Evolutionary conservation across 2,113 vertebrate species (phyloP).

Genomic region (Cyanoramphus novaezelandiae): DNA sequence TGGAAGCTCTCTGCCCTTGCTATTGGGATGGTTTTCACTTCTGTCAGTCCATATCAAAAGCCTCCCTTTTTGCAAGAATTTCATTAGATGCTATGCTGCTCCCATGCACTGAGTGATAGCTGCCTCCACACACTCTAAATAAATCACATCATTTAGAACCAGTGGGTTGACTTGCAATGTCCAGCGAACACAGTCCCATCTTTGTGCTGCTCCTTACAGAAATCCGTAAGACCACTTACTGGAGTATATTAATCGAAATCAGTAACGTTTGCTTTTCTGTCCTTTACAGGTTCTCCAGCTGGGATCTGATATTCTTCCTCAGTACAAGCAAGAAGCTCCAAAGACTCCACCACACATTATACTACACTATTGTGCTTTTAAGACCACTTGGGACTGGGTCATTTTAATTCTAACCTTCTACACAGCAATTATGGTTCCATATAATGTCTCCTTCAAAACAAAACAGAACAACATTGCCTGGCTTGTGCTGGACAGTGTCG

Average conservation of each 20-base stretch:
- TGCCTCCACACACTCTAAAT: background rate
- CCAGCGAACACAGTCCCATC: accelerated
- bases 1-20: background rate
- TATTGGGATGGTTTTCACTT: background rate
- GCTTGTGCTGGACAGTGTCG: constrained; percentile 97
- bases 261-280: background rate
- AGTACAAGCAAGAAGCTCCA: constrained; percentile 98
- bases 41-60: background rate
- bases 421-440: constrained; percentile 98
- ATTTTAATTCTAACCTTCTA: constrained; percentile 98
- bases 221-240: background rate
- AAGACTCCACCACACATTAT: constrained; percentile 98
- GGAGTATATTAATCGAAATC: background rate
- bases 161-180: background rate
- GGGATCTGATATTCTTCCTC: constrained; percentile 95
- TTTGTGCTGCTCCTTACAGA: background rate
- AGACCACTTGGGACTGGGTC: constrained; percentile 99
- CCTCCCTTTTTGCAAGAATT: background rate
- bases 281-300: constrained; percentile 90
- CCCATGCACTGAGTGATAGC: background rate
- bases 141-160: background rate
- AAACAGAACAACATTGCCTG: constrained; percentile 98
- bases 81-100: background rate
- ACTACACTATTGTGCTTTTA: constrained; percentile 97
- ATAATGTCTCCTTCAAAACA: constrained; percentile 96